Conservation (phyloP, 2,888 invertebrate species). For the Philhelius pedissequus region DNA sequence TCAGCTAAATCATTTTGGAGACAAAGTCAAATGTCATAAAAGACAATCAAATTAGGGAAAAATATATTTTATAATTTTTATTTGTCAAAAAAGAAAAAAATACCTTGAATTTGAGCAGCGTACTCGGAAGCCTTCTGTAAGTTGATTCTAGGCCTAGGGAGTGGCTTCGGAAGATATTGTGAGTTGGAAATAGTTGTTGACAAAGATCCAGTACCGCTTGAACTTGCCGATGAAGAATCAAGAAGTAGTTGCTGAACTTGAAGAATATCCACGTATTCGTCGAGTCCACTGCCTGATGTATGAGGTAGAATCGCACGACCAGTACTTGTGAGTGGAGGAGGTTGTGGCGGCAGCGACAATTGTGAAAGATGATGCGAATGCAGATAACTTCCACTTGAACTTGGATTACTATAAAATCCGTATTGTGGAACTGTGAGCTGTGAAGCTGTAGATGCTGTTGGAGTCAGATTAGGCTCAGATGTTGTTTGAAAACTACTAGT, state of each 20-base stretch:
- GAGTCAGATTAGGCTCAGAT: constrained; percentile 47
- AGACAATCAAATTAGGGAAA: neutral
- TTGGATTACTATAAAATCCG: constrained; percentile 70
- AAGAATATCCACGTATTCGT: constrained; percentile 91
- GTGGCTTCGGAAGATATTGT: constrained; percentile 69
- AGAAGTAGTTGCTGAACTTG: constrained; percentile 88
- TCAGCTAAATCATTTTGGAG: constrained; percentile 74
- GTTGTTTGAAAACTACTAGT: neutral
- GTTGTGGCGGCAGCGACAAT: constrained; percentile 56
- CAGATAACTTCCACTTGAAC: constrained; percentile 63
- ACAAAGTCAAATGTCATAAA: constrained; percentile 17
- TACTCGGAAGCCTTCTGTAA: constrained; percentile 78
- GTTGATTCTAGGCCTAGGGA: constrained; percentile 77
- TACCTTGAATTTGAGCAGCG: constrained; percentile 78
- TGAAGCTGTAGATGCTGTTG: constrained; percentile 69
- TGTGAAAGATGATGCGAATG: constrained; percentile 70
- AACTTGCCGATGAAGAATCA: constrained; percentile 78
- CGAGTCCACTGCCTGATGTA: constrained; percentile 73
- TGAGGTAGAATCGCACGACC: constrained; percentile 19
- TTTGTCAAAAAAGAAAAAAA: too few relatives aligned
- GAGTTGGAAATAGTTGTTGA: constrained; percentile 48
- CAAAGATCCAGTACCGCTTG: constrained; percentile 70
- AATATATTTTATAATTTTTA: neutral
- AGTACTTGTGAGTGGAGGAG: constrained; percentile 34
- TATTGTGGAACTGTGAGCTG: constrained; percentile 63